Evolutionary conservation across 2,888 invertebrate species (phyloP).

Genomic region (Cheilosia urbana): DNA sequence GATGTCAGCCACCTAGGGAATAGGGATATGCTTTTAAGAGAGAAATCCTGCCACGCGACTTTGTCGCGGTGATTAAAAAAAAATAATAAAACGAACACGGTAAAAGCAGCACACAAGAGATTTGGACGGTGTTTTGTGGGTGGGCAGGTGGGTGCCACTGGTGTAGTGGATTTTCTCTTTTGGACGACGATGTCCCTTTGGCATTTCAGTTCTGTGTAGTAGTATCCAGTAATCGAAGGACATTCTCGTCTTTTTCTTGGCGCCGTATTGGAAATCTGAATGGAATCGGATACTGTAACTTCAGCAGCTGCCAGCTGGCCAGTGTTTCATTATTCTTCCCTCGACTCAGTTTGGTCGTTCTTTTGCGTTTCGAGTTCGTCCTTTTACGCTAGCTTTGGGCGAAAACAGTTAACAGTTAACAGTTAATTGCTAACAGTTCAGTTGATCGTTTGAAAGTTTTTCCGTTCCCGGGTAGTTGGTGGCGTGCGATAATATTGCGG

Average conservation of each 20-base stretch:
- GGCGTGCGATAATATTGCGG: not conserved
- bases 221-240: conserved; percentile 60
- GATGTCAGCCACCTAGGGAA: conserved; percentile 5
- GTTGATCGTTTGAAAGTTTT: conserved; percentile 19
- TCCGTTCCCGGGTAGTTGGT: not conserved
- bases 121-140: not conserved
- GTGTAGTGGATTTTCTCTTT: conserved; percentile 30
- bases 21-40: conserved; percentile 45
- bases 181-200: conserved; percentile 18
- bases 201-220: conserved; percentile 23
- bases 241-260: conserved; percentile 56
- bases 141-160: not conserved
- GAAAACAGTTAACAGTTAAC: conserved; percentile 14
- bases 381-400: not conserved
- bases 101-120: not conserved
- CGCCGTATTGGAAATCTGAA: conserved; percentile 61
- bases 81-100: conserved; percentile 6
- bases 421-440: conserved; percentile 13
- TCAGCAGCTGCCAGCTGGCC: conserved; percentile 57
- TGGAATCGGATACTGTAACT: conserved; percentile 68
- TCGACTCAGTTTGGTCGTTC: conserved; percentile 56
- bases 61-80: conserved; percentile 45
- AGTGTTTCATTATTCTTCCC: conserved; percentile 71
- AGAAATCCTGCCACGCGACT: conserved; percentile 63
- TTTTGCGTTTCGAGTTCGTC: conserved; percentile 43